Evolutionary conservation across 2,113 vertebrate species (phyloP).

Genomic region (Rhipidura dahli): DNA sequence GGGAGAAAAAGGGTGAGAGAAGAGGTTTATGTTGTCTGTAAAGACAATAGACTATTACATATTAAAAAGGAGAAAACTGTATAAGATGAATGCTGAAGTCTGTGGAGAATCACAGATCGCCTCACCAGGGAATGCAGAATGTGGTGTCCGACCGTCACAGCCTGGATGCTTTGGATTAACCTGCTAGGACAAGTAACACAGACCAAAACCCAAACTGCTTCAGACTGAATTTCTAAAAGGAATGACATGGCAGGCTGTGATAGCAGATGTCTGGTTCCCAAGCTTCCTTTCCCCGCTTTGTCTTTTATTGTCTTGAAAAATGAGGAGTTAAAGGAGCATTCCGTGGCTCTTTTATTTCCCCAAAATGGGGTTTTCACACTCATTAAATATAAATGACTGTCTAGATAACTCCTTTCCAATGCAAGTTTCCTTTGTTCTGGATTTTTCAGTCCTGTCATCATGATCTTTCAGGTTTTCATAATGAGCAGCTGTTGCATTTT

Average conservation of each 20-base stretch:
- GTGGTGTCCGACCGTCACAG: accelerated
- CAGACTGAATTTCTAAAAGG: neutral
- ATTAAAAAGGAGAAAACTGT: neutral
- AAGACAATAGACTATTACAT: neutral
- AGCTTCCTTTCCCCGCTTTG: constrained; percentile 1
- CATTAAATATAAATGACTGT: neutral
- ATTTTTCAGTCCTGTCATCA: neutral
- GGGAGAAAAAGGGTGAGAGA: neutral
- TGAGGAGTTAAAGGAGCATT: neutral
- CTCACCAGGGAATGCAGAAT: neutral
- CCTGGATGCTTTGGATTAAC: neutral
- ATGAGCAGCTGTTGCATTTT: neutral
- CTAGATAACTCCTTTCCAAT: neutral
- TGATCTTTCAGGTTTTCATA: neutral
- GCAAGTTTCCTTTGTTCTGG: neutral
- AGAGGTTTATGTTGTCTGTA: neutral
- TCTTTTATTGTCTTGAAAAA: neutral
- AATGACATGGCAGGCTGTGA: neutral
- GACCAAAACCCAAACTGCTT: neutral
- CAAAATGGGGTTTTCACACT: neutral
- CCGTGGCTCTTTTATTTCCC: neutral
- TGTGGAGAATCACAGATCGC: neutral
- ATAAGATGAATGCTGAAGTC: neutral
- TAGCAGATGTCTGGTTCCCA: neutral
- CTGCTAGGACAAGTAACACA: neutral